phyloP scores from a whole-genome alignment of 2,113 vertebrate species.

The Campylomormyrus numenius region DNA sequence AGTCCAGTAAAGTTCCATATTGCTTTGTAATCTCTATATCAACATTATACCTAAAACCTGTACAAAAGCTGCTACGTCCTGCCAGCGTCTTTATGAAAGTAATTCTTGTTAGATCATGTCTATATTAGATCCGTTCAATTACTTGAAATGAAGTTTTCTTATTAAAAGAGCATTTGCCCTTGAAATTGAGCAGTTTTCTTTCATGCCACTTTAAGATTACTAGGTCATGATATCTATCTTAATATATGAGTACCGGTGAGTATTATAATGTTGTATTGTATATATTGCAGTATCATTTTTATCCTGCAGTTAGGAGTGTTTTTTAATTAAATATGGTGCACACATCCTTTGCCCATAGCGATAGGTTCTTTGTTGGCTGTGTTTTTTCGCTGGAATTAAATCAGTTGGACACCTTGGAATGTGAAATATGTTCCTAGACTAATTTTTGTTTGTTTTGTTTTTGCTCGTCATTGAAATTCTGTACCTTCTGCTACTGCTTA shows the following conservation, averaged over 20 bases:
- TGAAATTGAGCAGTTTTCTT: background rate
- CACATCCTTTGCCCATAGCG: background rate
- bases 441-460: background rate
- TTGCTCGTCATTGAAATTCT: background rate
- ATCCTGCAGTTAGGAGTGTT: background rate
- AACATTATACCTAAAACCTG: background rate
- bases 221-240: background rate
- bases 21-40: background rate
- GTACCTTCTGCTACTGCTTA: background rate
- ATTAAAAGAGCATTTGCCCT: background rate
- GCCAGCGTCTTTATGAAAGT: background rate
- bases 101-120: background rate
- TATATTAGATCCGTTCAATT: background rate
- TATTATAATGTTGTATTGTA: background rate
- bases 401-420: background rate
- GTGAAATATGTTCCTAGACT: background rate
- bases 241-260: background rate
- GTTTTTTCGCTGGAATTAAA: background rate
- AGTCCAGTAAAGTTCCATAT: background rate
- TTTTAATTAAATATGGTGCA: background rate
- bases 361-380: background rate
- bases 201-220: background rate
- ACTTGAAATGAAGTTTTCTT: background rate
- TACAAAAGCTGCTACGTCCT: background rate
- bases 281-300: background rate